phyloP scores from a whole-genome alignment of 2,113 vertebrate genomes.

The Pleuronectes platessa region DNA sequence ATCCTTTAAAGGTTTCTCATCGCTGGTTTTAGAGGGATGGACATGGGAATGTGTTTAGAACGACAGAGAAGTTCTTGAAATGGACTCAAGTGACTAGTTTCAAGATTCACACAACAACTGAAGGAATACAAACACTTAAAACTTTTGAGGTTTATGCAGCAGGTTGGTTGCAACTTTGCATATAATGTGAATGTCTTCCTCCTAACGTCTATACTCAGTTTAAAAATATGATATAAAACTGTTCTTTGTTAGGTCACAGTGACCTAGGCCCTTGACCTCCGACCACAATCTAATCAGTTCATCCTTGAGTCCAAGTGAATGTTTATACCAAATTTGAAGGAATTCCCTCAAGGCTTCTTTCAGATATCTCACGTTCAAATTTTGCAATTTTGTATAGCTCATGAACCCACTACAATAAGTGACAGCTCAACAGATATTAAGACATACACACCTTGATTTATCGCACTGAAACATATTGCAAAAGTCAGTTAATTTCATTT shows the following conservation, averaged over 20 bases:
- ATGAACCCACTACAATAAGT: not conserved
- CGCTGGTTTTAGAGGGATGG: not conserved
- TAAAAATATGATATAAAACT: too few relatives aligned
- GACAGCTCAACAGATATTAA: not conserved
- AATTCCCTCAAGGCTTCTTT: too few relatives aligned
- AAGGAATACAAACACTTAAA: not conserved
- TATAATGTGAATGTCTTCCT: not conserved
- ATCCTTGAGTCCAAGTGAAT: too few relatives aligned
- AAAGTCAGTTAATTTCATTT: slow-evolving; percentile 7
- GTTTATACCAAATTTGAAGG: too few relatives aligned
- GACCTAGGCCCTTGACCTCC: too few relatives aligned
- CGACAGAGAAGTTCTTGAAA: not conserved
- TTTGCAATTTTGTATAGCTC: not conserved
- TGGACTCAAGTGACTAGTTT: not conserved
- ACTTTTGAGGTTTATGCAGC: slow-evolving; percentile 3
- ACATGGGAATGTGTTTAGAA: not conserved
- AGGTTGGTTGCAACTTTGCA: not conserved
- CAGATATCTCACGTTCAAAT: not conserved
- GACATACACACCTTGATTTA: slow-evolving; percentile 25
- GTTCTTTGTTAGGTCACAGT: too few relatives aligned
- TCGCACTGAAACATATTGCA: slow-evolving; percentile 9
- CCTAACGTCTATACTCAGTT: too few relatives aligned
- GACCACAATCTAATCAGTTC: too few relatives aligned
- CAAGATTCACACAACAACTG: not conserved
- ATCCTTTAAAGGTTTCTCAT: not conserved